These are phyloP conservation scores for Bellardia pandia DNA, from an alignment of 2,888 invertebrate species.

Conservation along the genomic window DNA sequence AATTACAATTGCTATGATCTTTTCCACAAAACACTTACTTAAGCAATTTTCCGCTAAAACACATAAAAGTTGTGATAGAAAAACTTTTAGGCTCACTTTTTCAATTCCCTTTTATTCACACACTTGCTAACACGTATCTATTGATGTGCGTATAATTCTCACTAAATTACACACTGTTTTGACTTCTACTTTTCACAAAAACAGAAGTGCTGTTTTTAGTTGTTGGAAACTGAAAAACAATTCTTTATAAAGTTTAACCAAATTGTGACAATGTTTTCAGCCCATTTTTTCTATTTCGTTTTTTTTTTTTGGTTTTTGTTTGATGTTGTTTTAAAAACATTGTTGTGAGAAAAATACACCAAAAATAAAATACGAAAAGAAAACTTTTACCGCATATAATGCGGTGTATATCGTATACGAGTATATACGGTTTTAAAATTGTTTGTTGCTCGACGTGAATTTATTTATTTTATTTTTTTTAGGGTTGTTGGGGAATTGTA, in stretches of 20 bases:
- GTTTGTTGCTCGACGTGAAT: conserved; percentile 73
- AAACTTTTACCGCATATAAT: conserved; percentile 59
- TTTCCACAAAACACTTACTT: not conserved
- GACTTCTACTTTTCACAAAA: conserved; percentile 28
- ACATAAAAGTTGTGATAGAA: not conserved
- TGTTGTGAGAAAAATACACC: conserved; percentile 21
- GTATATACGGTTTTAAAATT: conserved; percentile 37
- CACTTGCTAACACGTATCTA: not conserved
- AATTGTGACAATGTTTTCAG: conserved; percentile 69
- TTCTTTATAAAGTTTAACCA: conserved; percentile 58
- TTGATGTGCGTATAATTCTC: conserved; percentile 19
- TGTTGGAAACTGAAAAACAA: conserved; percentile 3
- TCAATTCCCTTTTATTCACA: not conserved
- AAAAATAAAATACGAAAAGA: not conserved
- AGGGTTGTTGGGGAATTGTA: too few species aligned
- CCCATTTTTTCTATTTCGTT: not conserved
- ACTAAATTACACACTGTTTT: conserved; percentile 61
- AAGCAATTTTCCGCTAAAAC: conserved; percentile 1
- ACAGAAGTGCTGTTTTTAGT: not conserved
- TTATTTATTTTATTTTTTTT: conserved; percentile 30
- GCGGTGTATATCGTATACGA: conserved; percentile 31
- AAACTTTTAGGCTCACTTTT: conserved; percentile 26
- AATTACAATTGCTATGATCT: not conserved
- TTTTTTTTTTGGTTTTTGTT: not conserved
- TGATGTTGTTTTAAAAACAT: conserved; percentile 22